Conservation (phyloP, 2,888 invertebrate species). For the Pardosa pseudoannulata region DNA sequence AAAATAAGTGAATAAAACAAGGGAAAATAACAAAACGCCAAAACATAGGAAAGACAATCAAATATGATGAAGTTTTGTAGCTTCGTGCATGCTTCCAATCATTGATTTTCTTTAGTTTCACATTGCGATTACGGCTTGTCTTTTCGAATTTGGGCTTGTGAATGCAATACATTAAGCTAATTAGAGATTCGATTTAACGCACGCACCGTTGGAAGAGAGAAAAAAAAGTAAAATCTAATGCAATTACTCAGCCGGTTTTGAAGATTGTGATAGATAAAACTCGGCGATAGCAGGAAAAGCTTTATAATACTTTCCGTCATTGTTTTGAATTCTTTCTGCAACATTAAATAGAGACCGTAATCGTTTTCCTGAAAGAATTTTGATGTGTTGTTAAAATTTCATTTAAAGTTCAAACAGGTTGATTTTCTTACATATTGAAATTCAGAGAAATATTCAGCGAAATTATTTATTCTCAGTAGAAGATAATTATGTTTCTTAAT, state of each 20-base stretch:
- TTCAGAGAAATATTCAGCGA: too few species aligned
- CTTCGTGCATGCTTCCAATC: constrained; percentile 30
- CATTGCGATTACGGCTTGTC: constrained; percentile 54
- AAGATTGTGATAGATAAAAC: constrained; percentile 49
- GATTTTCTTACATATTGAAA: too few species aligned
- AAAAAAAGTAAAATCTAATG: constrained; percentile 45
- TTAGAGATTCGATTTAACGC: constrained; percentile 64
- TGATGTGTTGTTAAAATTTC: too few species aligned
- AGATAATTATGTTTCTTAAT: too few species aligned
- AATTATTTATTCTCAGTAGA: too few species aligned
- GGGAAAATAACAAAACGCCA: constrained; percentile 35
- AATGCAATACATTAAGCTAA: constrained; percentile 60
- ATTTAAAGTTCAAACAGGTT: too few species aligned
- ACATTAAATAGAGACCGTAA: too few species aligned
- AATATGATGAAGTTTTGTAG: constrained; percentile 54
- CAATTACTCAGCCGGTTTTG: constrained; percentile 49
- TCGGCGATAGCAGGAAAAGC: not conserved
- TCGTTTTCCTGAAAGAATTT: too few species aligned
- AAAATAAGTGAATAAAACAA: constrained; percentile 25
- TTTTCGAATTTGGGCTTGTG: constrained; percentile 37
- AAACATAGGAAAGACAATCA: constrained; percentile 52
- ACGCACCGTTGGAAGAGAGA: constrained; percentile 17
- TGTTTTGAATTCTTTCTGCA: not conserved
- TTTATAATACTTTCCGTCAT: not conserved
- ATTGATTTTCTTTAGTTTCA: constrained; percentile 60